Evolutionary conservation across 2,797 vertebrate genomes (phyloP).

Genomic region (Sebastes minor): DNA sequence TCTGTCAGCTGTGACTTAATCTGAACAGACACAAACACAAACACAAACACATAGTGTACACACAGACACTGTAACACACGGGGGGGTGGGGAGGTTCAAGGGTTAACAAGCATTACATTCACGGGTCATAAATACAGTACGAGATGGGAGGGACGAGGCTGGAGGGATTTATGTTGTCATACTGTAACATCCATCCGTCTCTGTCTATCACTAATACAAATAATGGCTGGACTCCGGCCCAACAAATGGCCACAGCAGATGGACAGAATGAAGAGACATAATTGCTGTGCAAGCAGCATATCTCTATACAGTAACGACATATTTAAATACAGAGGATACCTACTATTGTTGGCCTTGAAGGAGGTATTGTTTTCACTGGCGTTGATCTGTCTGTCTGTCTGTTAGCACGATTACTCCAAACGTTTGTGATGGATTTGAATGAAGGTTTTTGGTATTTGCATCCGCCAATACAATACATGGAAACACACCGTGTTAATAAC

Average conservation of each 20-base stretch:
- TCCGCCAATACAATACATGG: too few species aligned
- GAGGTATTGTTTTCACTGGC: too few species aligned
- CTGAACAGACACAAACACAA: background rate
- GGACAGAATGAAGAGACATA: slow-evolving; percentile 6
- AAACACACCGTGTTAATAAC: too few species aligned
- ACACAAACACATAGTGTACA: background rate
- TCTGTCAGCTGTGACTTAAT: slow-evolving; percentile 22
- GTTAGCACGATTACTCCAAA: too few species aligned
- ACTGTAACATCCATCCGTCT: slow-evolving; percentile 30
- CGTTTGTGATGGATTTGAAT: too few species aligned
- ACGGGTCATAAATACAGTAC: slow-evolving; percentile 21
- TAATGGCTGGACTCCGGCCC: slow-evolving; percentile 18
- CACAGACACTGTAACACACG: background rate
- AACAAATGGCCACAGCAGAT: slow-evolving; percentile 43
- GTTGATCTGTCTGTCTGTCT: too few species aligned
- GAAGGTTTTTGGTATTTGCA: too few species aligned
- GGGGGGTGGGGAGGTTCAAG: background rate
- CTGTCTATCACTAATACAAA: slow-evolving; percentile 49
- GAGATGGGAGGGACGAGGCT: background rate
- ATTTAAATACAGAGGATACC: background rate
- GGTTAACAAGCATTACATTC: slow-evolving; percentile 32
- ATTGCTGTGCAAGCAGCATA: slow-evolving; percentile 12
- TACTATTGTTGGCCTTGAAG: too few species aligned
- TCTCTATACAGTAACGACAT: background rate
- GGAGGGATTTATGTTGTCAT: slow-evolving; percentile 37